These are phyloP conservation scores for Tetragnatha versicolor DNA, from an alignment of 1,140 invertebrate species.

Conservation along the genomic window DNA sequence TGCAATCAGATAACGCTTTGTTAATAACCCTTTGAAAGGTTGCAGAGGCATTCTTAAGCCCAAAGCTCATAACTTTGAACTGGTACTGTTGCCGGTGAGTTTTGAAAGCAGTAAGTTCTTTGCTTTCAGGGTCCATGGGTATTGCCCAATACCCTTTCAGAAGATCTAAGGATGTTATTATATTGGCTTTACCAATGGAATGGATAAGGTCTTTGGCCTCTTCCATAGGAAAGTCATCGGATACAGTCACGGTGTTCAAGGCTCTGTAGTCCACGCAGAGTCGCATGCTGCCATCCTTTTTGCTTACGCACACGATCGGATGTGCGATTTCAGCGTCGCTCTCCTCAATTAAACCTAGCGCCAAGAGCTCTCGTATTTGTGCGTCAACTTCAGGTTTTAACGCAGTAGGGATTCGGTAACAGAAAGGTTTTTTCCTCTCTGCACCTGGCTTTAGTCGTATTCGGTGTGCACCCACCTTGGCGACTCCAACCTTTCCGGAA, in stretches of 20 bases:
- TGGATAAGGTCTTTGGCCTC: background rate
- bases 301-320: background rate
- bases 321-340: background rate
- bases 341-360: background rate
- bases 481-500: background rate
- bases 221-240: too few species aligned
- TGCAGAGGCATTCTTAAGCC: constrained; percentile 59
- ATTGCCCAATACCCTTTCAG: constrained; percentile 56
- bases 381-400: background rate
- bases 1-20: constrained; percentile 42
- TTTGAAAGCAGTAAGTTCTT: constrained; percentile 44
- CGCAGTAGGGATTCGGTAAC: background rate
- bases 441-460: background rate
- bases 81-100: constrained; percentile 24
- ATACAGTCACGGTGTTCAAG: background rate
- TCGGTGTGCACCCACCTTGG: background rate
- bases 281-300: background rate
- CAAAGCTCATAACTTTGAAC: constrained; percentile 57
- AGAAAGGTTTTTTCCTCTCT: background rate
- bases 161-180: too few species aligned
- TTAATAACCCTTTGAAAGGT: constrained; percentile 59
- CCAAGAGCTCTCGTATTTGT: background rate
- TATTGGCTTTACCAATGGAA: too few species aligned
- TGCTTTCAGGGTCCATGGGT: constrained; percentile 57
- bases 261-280: background rate